Percentiles rank a stretch among this genome's conserved stretches.
Evolutionary conservation across 2,113 vertebrate genomes (phyloP).

Genomic region (Otolemur garnettii): DNA sequence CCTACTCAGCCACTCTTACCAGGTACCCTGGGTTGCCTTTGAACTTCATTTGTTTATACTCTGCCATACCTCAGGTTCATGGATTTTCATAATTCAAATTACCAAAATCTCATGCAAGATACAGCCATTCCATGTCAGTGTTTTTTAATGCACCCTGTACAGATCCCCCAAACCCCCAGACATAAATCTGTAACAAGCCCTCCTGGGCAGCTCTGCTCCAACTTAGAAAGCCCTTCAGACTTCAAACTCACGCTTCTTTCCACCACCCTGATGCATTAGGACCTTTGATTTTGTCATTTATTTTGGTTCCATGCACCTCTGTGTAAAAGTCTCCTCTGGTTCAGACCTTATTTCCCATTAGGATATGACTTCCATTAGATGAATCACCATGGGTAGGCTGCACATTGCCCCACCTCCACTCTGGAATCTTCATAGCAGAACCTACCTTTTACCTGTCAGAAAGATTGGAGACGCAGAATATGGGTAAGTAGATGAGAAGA

Average conservation of each 20-base stretch:
- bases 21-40: neutral
- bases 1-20: neutral
- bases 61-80: neutral
- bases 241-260: neutral
- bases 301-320: neutral
- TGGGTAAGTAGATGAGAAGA: neutral
- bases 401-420: neutral
- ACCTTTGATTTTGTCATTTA: neutral
- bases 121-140: neutral
- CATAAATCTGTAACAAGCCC: neutral
- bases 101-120: neutral
- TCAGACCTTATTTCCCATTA: neutral
- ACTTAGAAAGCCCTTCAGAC: neutral
- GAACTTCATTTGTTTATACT: neutral
- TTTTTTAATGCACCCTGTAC: neutral
- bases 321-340: neutral
- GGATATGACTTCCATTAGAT: neutral
- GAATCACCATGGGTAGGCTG: neutral
- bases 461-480: neutral
- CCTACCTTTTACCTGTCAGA: neutral
- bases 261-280: neutral
- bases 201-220: neutral
- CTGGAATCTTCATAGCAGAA: neutral
- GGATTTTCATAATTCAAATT: constrained; percentile 37
- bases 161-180: neutral